Conservation (phyloP, 2,113 vertebrate species). For the Uria aalge region DNA sequence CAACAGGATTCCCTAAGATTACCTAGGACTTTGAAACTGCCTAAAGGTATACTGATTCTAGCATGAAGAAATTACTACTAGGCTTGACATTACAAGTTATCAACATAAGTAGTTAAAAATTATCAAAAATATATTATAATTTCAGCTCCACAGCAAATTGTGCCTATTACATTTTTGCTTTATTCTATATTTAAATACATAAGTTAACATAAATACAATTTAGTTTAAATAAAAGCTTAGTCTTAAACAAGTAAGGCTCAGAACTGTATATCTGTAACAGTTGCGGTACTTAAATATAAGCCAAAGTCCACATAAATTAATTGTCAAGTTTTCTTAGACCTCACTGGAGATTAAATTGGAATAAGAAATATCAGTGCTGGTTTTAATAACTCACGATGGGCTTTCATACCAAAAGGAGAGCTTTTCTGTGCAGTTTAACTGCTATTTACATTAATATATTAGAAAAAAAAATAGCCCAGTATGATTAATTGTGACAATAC, state of each 20-base stretch:
- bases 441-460: not conserved
- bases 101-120: not conserved
- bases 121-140: not conserved
- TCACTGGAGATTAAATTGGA: not conserved
- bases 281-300: not conserved
- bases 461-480: not conserved
- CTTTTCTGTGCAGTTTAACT: not conserved
- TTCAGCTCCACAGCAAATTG: not conserved
- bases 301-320: not conserved
- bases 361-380: not conserved
- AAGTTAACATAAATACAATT: not conserved
- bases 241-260: not conserved
- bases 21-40: not conserved
- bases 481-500: not conserved
- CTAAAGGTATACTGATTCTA: not conserved
- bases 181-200: not conserved
- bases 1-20: not conserved
- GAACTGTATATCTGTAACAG: not conserved
- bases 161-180: not conserved
- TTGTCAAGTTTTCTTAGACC: not conserved
- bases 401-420: not conserved
- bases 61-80: not conserved
- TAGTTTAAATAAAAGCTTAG: not conserved
- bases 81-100: not conserved
- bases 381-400: not conserved